These are phyloP conservation scores for Neopelma chrysocephalum DNA, from an alignment of 2,797 vertebrate species.

Conservation along the genomic window DNA sequence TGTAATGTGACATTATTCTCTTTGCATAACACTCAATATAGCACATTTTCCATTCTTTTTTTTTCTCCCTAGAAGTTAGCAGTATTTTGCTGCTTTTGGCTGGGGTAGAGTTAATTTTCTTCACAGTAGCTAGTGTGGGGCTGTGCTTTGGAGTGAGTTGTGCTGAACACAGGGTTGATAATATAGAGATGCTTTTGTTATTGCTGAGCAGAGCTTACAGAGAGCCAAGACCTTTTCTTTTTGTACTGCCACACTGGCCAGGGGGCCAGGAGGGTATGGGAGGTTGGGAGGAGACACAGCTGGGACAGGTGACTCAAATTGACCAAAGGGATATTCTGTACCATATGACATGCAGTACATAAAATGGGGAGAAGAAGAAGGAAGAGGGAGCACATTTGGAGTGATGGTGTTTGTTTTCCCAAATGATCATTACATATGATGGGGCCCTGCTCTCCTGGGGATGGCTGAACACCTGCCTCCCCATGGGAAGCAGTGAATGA, in stretches of 20 bases:
- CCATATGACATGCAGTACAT: not conserved
- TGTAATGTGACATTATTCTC: not conserved
- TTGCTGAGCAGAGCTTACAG: not conserved
- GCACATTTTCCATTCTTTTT: not conserved
- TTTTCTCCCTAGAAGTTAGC: not conserved
- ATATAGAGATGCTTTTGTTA: not conserved
- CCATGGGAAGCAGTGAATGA: not conserved
- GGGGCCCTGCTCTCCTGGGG: not conserved
- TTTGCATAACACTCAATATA: not conserved
- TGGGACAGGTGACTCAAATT: not conserved
- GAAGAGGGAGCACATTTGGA: not conserved
- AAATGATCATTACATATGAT: too few relatives aligned
- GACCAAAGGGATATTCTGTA: not conserved
- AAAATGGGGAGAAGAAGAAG: not conserved
- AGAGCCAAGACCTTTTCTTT: not conserved
- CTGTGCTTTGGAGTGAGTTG: not conserved
- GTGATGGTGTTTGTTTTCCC: not conserved
- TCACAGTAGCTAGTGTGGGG: too few relatives aligned
- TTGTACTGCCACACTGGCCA: not conserved
- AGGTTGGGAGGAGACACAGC: not conserved
- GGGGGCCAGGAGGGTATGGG: accelerated
- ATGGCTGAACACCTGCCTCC: not conserved
- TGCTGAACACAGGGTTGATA: not conserved
- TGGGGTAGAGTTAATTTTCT: not conserved
- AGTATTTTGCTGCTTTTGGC: not conserved